Percentiles rank a stretch among this genome's conserved stretches.
phyloP scores from a whole-genome alignment of 2,888 invertebrate species.

The Caenorhabditis zanzibari region DNA sequence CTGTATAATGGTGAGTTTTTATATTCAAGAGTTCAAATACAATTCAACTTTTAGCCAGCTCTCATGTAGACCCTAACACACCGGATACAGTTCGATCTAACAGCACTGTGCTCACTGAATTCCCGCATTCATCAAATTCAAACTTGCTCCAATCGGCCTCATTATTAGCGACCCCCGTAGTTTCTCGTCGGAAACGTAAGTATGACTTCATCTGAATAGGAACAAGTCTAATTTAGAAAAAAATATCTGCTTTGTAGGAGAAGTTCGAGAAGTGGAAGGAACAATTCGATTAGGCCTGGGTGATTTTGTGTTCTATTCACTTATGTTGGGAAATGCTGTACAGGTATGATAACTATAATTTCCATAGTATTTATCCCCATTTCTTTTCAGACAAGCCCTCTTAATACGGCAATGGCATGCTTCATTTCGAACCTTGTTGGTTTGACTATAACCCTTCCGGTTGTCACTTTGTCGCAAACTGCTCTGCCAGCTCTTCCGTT shows the following conservation, averaged over 20 bases:
- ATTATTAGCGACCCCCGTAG: background rate
- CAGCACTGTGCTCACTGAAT: conserved; percentile 37
- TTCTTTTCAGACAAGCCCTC: conserved; percentile 44
- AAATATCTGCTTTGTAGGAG: conserved; percentile 16
- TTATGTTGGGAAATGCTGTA: conserved; percentile 62
- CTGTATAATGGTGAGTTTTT: conserved; percentile 44
- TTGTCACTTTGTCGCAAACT: conserved; percentile 47
- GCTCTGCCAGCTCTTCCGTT: conserved; percentile 60
- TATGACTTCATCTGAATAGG: background rate
- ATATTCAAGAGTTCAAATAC: background rate
- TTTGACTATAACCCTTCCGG: conserved; percentile 55
- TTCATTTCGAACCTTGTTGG: conserved; percentile 56
- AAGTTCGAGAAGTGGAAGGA: conserved; percentile 47
- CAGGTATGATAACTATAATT: conserved; percentile 12
- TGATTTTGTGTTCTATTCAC: conserved; percentile 61
- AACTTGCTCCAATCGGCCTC: background rate
- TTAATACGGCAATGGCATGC: conserved; percentile 39
- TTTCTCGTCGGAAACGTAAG: background rate
- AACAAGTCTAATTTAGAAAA: no score
- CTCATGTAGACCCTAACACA: conserved; percentile 11
- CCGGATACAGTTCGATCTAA: conserved; percentile 28
- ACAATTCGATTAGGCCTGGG: conserved; percentile 57
- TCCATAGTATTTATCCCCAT: no score
- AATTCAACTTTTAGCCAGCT: conserved; percentile 45
- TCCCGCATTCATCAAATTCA: conserved; percentile 9